phyloP scores from a whole-genome alignment of 2,113 vertebrate genomes.

The Channa maculata region DNA sequence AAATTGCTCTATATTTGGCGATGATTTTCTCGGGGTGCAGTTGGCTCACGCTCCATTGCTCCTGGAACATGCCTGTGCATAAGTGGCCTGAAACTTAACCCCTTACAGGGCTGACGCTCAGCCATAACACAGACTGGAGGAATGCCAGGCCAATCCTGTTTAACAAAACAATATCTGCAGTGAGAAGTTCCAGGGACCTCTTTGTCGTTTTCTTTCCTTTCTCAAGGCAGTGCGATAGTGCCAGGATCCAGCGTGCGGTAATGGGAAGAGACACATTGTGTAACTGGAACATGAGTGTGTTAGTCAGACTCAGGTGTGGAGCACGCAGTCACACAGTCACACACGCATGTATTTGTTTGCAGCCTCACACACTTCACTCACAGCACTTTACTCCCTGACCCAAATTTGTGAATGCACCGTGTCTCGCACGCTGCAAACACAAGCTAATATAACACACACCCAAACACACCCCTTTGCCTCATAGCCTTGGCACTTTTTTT shows the following conservation, averaged over 20 bases:
- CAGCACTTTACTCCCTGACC: constrained; percentile 7
- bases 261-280: constrained; percentile 51
- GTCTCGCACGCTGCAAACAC: background rate
- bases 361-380: background rate
- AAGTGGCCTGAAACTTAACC: constrained; percentile 79
- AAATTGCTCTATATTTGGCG: constrained; percentile 76
- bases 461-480: constrained; percentile 36
- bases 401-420: constrained; percentile 9
- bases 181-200: constrained; percentile 64
- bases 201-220: background rate
- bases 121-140: constrained; percentile 80
- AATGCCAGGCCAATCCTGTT: constrained; percentile 64
- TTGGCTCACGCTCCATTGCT: constrained; percentile 63
- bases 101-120: constrained; percentile 61
- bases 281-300: constrained; percentile 40
- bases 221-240: background rate
- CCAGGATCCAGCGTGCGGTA: constrained; percentile 5
- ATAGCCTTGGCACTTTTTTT: constrained; percentile 1
- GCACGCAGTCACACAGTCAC: constrained; percentile 11
- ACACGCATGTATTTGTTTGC: background rate
- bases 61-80: constrained; percentile 69
- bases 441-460: constrained; percentile 20
- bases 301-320: constrained; percentile 54
- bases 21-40: constrained; percentile 60
- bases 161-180: constrained; percentile 69